These are phyloP conservation scores for Ptychodera flava DNA, from an alignment of 35 echinoderm and acorn worm species.

Conservation along the genomic window DNA sequence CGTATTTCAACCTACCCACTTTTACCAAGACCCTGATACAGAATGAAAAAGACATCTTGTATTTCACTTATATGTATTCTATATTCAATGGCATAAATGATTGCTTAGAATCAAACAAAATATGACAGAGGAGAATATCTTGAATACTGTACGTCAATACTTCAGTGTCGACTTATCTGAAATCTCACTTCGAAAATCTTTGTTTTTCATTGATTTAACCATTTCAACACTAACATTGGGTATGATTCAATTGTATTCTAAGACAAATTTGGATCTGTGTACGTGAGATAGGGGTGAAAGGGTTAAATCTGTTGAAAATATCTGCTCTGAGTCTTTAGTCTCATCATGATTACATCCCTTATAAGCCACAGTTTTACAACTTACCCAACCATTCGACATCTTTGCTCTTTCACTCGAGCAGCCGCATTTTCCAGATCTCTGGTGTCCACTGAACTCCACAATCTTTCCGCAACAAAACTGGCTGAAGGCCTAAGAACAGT, in stretches of 20 bases:
- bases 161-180: neutral
- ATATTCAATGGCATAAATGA: no score
- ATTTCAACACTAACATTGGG: neutral
- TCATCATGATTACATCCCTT: no score
- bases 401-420: slow-evolving; percentile 67
- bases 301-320: neutral
- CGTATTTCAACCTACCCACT: no score
- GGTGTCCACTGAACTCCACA: slow-evolving; percentile 76
- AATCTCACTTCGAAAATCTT: no score
- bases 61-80: no score
- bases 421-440: slow-evolving; percentile 38
- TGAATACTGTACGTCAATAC: no score
- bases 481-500: slow-evolving; percentile 61
- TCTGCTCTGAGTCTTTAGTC: no score
- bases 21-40: no score
- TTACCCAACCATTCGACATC: slow-evolving; percentile 90
- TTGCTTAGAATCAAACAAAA: no score
- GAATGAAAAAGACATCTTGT: no score
- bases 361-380: no score
- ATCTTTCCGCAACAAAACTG: slow-evolving; percentile 73
- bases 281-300: neutral
- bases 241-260: neutral
- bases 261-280: neutral
- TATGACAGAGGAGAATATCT: no score
- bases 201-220: neutral